Evolutionary conservation across 2,113 vertebrate genomes (phyloP).

Genomic region (Ramphastos sulfuratus): DNA sequence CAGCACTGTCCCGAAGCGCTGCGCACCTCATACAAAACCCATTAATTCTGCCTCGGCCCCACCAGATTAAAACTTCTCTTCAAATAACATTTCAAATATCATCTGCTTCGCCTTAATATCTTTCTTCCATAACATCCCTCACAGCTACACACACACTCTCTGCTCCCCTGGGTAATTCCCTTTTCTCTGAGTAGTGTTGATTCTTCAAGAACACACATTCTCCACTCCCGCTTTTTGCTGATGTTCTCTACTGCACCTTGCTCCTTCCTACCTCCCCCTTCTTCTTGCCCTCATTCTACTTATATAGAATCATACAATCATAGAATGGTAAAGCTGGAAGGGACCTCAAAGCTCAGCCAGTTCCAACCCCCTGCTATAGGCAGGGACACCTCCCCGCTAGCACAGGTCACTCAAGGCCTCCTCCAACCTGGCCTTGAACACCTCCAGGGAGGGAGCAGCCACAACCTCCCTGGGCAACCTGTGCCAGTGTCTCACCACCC

Average conservation of each 20-base stretch:
- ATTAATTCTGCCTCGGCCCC: background rate
- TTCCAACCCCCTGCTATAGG: too few species aligned
- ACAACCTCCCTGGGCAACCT: too few species aligned
- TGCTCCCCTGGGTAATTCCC: background rate
- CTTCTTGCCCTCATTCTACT: background rate
- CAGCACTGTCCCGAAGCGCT: background rate
- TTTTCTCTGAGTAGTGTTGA: background rate
- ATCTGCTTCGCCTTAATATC: constrained; percentile 1
- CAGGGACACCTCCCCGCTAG: too few species aligned
- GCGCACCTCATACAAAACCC: background rate
- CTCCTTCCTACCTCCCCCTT: background rate
- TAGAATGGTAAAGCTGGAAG: too few species aligned
- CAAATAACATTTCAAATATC: constrained; percentile 31
- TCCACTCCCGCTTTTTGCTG: background rate
- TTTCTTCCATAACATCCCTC: constrained; percentile 42
- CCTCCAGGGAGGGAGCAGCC: too few species aligned
- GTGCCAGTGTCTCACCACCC: too few species aligned
- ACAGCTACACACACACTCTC: background rate
- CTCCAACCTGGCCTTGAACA: too few species aligned
- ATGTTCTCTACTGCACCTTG: background rate
- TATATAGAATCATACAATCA: background rate
- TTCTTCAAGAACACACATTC: background rate
- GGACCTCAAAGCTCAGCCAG: too few species aligned
- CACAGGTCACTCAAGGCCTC: too few species aligned
- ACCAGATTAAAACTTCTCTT: constrained; percentile 45